A percentile compares a stretch with the other conserved stretches of the same genome.
Conservation (phyloP, 2,888 invertebrate species). For the Troglohyphantes excavatus region DNA sequence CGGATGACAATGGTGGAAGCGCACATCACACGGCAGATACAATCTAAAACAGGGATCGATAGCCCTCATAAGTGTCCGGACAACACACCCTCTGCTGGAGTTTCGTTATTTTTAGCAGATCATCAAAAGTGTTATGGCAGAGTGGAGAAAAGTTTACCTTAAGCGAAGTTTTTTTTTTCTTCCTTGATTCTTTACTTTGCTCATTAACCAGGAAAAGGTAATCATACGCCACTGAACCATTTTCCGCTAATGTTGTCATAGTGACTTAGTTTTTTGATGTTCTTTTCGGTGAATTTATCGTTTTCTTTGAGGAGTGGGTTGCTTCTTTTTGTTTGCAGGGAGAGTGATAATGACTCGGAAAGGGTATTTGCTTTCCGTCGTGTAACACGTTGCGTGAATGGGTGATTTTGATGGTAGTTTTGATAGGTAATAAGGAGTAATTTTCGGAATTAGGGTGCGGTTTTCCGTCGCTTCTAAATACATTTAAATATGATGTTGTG, state of each 20-base stretch:
- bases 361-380: not conserved
- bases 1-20: conserved; percentile 63
- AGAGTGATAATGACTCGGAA: not conserved
- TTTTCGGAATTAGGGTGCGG: too few relatives aligned
- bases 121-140: conserved; percentile 55
- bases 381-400: not conserved
- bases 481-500: too few relatives aligned
- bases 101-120: conserved; percentile 71
- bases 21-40: conserved; percentile 49
- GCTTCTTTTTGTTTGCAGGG: conserved; percentile 7
- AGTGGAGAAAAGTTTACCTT: conserved; percentile 60
- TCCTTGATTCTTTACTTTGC: not conserved
- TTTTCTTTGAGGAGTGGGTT: not conserved
- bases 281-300: not conserved
- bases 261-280: conserved; percentile 14
- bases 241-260: conserved; percentile 55
- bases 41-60: conserved; percentile 52
- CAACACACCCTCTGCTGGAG: not conserved
- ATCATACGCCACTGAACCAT: conserved; percentile 43
- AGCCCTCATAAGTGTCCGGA: not conserved
- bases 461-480: too few relatives aligned
- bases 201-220: conserved; percentile 49
- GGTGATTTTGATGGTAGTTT: not conserved
- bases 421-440: not conserved
- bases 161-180: conserved; percentile 31